Base-by-base conservation (phyloP, 2,113 vertebrate genomes). In the Nestor notabilis region DNA sequence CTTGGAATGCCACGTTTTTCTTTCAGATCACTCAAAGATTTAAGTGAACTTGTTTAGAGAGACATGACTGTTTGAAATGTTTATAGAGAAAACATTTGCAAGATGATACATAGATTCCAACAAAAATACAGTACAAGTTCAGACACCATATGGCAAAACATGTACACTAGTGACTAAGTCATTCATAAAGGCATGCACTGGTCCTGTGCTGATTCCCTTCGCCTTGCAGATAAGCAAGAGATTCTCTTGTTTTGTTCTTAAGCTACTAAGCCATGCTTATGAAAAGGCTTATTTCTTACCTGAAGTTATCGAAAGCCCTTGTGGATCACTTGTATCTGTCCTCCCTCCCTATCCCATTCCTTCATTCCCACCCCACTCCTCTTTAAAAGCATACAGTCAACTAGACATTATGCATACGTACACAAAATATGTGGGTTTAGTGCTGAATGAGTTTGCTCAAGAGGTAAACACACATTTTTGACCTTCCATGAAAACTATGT, bases 41-140 rank as follows among this genome's bases (percentile, higher is more conserved):
- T 97, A 98, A 97, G 92, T 61, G 93, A 97, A 82, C 56, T 63
- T 96, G 89, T 96, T 97, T 97, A 96, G 80, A 97, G 95, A 98
- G 83, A 97, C 70, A 93, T 68, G 93, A 94, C 71, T 94, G 86
- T 91, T 96, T 97, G 95, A 98, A 98, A 98, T 97, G 97, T 98
- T 98, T 97, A 97, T 77, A 97, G 82, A 97, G 92, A 97, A 98
- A 98, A 97, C 69, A 97, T 90, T 97, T 98, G 70, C 93, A 94
- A 95, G 94, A 98, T 96, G 93, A 96, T 95, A 94, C 72, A 86
- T 16, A 97, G 87, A 96, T 90, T 97, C 95, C 97, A 98, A 97
- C 75, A 96, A 95, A 98, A 98, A 97, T 82, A 97, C 37, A 94
- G 88, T 55, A 63, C 83, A 91, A 96, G 95, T 85, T 96, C 94